These are phyloP conservation scores for Heterocephalus glaber DNA, from an alignment of 2,113 vertebrate species.

Conservation along the genomic window DNA sequence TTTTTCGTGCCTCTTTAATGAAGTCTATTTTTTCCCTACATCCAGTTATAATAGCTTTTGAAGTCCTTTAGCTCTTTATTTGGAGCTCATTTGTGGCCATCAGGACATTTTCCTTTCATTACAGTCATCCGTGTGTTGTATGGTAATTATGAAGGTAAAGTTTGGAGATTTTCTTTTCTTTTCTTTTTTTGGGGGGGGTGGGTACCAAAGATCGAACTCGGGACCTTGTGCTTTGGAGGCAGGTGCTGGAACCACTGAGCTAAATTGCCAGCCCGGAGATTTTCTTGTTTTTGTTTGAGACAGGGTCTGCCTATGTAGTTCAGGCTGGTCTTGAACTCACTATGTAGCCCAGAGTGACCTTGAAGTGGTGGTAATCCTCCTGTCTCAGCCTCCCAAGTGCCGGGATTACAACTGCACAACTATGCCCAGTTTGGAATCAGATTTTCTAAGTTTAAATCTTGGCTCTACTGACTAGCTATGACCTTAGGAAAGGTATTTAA, in stretches of 20 bases:
- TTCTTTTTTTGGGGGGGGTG: no score
- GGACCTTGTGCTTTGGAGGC: no score
- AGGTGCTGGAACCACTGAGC: no score
- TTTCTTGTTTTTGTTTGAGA: background rate
- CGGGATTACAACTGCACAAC: background rate
- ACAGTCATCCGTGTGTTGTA: background rate
- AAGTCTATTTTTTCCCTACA: background rate
- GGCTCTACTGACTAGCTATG: background rate
- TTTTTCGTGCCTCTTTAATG: conserved; percentile 37
- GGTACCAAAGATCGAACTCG: no score
- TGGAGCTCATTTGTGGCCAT: background rate
- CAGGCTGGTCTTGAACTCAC: background rate
- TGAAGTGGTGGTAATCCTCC: background rate
- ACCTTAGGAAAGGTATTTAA: conserved; percentile 22
- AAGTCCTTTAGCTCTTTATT: background rate
- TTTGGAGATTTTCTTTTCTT: background rate
- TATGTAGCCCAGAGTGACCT: background rate
- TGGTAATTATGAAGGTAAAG: background rate
- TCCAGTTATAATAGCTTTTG: background rate
- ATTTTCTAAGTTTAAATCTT: conserved; percentile 33
- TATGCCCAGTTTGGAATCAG: background rate
- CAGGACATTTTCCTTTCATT: background rate
- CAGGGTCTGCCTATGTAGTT: background rate
- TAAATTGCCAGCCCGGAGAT: no score
- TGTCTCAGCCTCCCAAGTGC: background rate